Evolutionary conservation across 2,113 vertebrate genomes (phyloP), one percentile per base, ranked within the genome.

Genomic region (Phalacrocorax aristotelis): DNA sequence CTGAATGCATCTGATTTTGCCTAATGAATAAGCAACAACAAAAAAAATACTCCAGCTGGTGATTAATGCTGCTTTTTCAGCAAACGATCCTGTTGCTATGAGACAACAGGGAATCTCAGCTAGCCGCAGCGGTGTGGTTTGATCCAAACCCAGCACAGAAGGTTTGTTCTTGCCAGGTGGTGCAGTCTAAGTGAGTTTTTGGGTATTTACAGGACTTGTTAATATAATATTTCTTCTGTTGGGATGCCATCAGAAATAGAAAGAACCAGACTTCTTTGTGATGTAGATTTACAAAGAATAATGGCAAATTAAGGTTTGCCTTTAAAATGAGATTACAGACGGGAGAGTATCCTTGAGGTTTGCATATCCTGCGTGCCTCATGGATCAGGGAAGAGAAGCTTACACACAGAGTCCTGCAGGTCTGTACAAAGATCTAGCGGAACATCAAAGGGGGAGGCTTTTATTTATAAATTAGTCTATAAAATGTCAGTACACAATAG

Each of bases 1-100:
- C 49, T 8, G 64, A 66, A 51, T 64, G 55, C 71, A 51, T 87
- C 72, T 89, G 85, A 57, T 65, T 93, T 62, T 92, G 93, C 51
- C 71, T 90, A 66, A 58, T 75, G 79, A 88, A 69, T 55, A 80
- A 93, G 68, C 1, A 6, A 77, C 58, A 70, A 64, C 52, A 89
- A 44, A 42, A 42, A 60, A 89, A 87, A 7, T 26, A 68, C 83
- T 96, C 83, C 90, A 93, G 95, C 83, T 94, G 96, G 71, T 90
- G 85, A 79, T 85, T 85, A 32, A 3, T 34, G 82, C 64, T 81
- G 87, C 71, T 83, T 87, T 89, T 77, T 57, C 96, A 94, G 83
- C 62, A 92, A 46, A 74, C 26, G 51, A n/a, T 92, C 64, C 92
- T 20, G 85, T 96, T 96, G 95, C 97, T 92, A 83, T 81, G 90